Base-by-base conservation (phyloP, 53 echinoderm and acorn worm genomes). In the Stichopus horrens region DNA sequence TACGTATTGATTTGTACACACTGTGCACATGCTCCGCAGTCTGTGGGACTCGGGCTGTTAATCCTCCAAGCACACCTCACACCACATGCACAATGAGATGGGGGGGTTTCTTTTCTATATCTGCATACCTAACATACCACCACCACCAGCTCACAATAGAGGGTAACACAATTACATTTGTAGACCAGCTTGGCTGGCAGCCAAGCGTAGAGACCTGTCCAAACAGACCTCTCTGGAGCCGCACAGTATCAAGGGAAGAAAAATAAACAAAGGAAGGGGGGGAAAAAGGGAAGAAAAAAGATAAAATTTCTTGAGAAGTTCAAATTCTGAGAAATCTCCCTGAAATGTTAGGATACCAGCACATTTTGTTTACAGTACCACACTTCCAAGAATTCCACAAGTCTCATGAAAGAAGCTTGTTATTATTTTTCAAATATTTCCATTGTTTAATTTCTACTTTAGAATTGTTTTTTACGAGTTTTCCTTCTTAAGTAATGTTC, bases 41-140 rank as follows among this genome's bases (percentile, higher is more conserved):
- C 71, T 18, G 18, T 71, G 71, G 14, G 71, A n/a, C 71, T 71
- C 71, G 18, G 14, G 53, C 54, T 53, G 14, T 53, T 78, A 78
- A 78, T 78, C 78, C 78, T 78, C 78, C 9, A 78, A 53, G 55
- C 78, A 53, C 78, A 78, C 78, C 78, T 78, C 78, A 78, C 78
- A 5, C 78, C 78, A 78, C 54, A 71, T 78, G 78, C 54, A 78
- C 78, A 78, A 78, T 78, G 14, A 52, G 78, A 78, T 78, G 78
- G 78, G 37, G 37, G 37, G 71, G 78, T 78, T 76, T 53, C 78
- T 78, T 37, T 37, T 37, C 37, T 37, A 37, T 2, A 78, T 53
- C 78, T 11, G 19, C 78, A 78, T 78, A 78, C 78, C 54, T 78
- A 54, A 10, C 78, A 78, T 78, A 78, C 78, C 78, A 54, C n/a